Evolutionary conservation across 2,888 invertebrate species (phyloP), one percentile per base, ranked within the genome.

Genomic region (Tinea semifulvella): DNA sequence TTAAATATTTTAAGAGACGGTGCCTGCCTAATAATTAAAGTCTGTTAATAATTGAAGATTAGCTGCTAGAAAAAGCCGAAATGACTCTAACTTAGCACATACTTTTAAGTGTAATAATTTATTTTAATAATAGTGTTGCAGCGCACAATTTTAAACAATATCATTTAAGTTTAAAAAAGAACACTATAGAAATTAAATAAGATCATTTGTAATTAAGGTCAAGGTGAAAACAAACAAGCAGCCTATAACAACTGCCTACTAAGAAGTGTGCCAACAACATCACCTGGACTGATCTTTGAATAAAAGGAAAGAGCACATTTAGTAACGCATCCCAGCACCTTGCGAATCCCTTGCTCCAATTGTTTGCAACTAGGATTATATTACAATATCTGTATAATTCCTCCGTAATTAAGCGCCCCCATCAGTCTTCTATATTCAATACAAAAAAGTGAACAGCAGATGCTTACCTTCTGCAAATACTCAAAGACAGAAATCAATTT

Each of bases 331-430:
- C 58, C 44, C 57, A 62, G 60, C 68, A 76, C 72, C 75, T 73
- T 76, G 76, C 68, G 54, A 3, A 43, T 40, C 40, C n/a, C 48
- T 57, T 55, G 58, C 58, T 54, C 31, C 68, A 60, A 76, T 79
- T 75, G 77, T 76, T 74, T 64, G 68, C 67, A 61, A 63, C 57
- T 55, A 61, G 68, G 68, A 79, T 79, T 75, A 64, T 72, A 79
- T 80, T 79, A 75, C 79, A 67, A 68, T 76, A 77, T 79, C 76
- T 75, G 75, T 71, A 68, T 67, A 61, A 67, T 68, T 61, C 64
- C 67, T 57, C 64, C 60, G 64, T 72, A 80, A 80, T 80, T 79
- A 80, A 73, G 75, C 73, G 65, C 79, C 79, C 76, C 72, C 76
- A 77, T 79, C 63, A 61, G 31, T 13, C 31, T 31, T 31, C 31